Evolutionary conservation across 2,888 invertebrate genomes (phyloP), one percentile per base, ranked within the genome.

Genomic region (Philonicus albiceps): DNA sequence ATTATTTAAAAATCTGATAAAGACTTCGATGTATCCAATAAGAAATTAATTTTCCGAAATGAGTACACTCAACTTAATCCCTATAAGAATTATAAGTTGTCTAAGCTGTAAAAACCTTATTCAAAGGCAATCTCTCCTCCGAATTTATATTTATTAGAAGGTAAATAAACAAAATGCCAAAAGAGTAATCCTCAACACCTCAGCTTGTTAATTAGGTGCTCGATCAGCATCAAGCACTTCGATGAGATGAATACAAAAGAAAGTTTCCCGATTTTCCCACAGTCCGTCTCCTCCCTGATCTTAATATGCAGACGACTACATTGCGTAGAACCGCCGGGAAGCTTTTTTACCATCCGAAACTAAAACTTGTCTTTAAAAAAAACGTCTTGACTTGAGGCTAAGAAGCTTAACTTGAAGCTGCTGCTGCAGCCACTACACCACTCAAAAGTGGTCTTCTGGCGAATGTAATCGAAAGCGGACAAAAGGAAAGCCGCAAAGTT

Each of bases 381-480:
- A 74, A 34, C 8, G 22, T 27, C 64, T 64, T 27, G 11, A 27
- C 11, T 64, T 22, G 22, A 8, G 27, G 8, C 64, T 64, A 64
- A 64, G 64, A 22, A 22, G 64, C 64, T 64, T 55, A 55, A 55
- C 55, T 22, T 22, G 64, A 53, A n/a, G 53, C 27, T 22, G 64
- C 27, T 22, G 64, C 8, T 22, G 27, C 19, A 19, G 22, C 64
- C 8, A 64, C 22, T n/a, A n/a, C 11, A 27, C 11, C 64, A 22
- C 19, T 64, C 64, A 64, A 22, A n/a, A 53, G 31, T 37, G n/a
- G 19, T 37, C 22, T 76, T 2, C 8, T 37, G 40, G 37, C 55
- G 53, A 80, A 80, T 80, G 80, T 80, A 40, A 80, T 80, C 22
- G 53, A 80, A 80, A 80, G 53, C 53, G 30, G 27, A n/a, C 2